Percentiles rank a stretch among this genome's conserved stretches.
phyloP scores from a whole-genome alignment of 2,113 vertebrate genomes.

The Ctenomys sociabilis region DNA sequence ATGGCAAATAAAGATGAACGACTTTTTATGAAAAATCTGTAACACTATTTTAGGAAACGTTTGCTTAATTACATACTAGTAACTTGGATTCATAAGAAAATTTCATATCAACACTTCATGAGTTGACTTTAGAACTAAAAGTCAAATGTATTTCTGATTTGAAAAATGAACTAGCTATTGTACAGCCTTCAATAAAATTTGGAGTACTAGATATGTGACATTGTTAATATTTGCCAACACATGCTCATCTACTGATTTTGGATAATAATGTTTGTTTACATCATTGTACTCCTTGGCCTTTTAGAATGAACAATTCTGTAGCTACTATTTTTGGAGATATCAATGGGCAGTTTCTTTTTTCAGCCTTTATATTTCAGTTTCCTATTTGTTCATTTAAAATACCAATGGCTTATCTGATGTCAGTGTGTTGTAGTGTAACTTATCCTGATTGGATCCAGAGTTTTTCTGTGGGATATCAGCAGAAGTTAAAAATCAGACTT shows the following conservation, averaged over 20 bases:
- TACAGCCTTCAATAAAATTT: constrained; percentile 34
- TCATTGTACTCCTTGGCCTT: neutral
- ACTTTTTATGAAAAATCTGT: neutral
- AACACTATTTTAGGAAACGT: constrained; percentile 12
- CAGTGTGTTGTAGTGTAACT: neutral
- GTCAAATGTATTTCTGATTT: constrained; percentile 43
- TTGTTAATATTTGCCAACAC: neutral
- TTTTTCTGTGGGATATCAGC: neutral
- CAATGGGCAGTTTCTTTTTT: neutral
- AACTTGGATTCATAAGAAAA: neutral
- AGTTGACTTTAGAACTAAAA: constrained; percentile 1
- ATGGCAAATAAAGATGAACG: constrained; percentile 15
- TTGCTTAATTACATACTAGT: neutral
- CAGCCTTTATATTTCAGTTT: neutral
- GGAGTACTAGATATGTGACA: neutral
- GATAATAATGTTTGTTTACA: neutral
- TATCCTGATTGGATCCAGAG: constrained; percentile 29
- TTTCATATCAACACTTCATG: neutral
- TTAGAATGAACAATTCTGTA: constrained; percentile 38
- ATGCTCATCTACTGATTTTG: neutral
- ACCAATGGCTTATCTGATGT: neutral
- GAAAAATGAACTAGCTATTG: neutral
- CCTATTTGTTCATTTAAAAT: constrained; percentile 15
- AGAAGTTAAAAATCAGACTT: neutral
- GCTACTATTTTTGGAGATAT: constrained; percentile 39